A percentile compares a stretch with the other conserved stretches of the same genome.
These are phyloP conservation scores for Cassiopea xamachana DNA, from an alignment of 30 jellyfish, hydroid and myxozoan species.

Conservation along the genomic window DNA sequence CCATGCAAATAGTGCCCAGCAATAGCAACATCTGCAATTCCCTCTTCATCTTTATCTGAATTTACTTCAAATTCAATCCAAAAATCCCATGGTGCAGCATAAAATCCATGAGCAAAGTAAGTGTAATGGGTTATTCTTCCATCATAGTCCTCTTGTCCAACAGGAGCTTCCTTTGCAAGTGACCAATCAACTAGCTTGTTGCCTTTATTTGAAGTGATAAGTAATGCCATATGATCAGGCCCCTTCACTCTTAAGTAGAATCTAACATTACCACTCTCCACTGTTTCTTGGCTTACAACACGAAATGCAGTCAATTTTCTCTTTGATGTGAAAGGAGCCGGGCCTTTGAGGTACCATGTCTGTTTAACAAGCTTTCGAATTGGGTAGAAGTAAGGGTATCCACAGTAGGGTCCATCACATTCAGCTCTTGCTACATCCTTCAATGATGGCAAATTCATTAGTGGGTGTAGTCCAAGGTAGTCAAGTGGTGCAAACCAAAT, in stretches of 20 bases:
- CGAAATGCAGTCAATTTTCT: conserved; percentile 41
- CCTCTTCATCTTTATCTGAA: conserved; percentile 20
- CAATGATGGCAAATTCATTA: conserved; percentile 62
- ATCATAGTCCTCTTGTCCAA: conserved; percentile 63
- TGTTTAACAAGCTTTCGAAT: conserved; percentile 59
- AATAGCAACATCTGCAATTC: conserved; percentile 78
- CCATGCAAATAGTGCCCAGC: conserved; percentile 93
- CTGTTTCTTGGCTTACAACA: conserved; percentile 21
- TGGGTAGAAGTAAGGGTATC: conserved; percentile 84
- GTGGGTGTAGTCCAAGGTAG: conserved; percentile 73
- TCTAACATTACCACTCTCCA: conserved; percentile 11
- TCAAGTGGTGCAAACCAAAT: conserved; percentile 95
- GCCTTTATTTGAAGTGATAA: conserved; percentile 60
- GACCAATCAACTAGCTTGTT: conserved; percentile 82
- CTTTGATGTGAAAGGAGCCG: conserved; percentile 45
- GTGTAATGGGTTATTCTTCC: conserved; percentile 74
- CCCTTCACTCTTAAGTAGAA: conserved; percentile 56
- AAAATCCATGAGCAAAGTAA: conserved; percentile 79
- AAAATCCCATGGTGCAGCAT: conserved; percentile 89
- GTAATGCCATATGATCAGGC: conserved; percentile 88
- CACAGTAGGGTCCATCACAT: conserved; percentile 96
- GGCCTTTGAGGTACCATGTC: conserved; percentile 70
- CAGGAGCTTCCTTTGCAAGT: conserved; percentile 63
- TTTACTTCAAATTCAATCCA: conserved; percentile 93
- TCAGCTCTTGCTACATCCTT: conserved; percentile 58